These are phyloP conservation scores for Lamellibrachia columna DNA, from an alignment of 2,888 invertebrate genomes.

Conservation along the genomic window DNA sequence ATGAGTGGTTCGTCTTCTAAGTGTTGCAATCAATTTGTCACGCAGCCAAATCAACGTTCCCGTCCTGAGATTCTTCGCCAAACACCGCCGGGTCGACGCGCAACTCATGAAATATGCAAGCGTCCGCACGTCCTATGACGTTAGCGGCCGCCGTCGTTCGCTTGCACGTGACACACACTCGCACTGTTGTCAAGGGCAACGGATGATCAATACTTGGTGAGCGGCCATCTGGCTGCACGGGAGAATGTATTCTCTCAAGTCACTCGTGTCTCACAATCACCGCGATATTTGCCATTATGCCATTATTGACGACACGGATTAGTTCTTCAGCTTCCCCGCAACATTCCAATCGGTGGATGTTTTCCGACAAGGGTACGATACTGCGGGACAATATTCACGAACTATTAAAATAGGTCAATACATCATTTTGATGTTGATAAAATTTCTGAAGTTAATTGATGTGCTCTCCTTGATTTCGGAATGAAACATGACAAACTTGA, in stretches of 20 bases:
- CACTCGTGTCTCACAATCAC: background rate
- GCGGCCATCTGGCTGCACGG: background rate
- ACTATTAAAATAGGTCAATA: background rate
- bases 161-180: background rate
- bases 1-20: background rate
- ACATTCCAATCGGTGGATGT: background rate
- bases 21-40: conserved; percentile 12
- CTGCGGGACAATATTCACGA: background rate
- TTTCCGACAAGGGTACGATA: background rate
- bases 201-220: background rate
- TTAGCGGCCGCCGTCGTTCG: background rate
- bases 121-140: background rate
- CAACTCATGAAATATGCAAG: background rate
- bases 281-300: background rate
- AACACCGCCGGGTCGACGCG: background rate
- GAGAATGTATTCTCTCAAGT: background rate
- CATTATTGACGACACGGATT: background rate
- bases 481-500: background rate
- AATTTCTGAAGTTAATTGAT: background rate
- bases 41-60: conserved; percentile 6
- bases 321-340: background rate
- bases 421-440: background rate
- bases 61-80: background rate
- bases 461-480: background rate
- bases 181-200: background rate